These are phyloP conservation scores for Halichondria panicea DNA, from an alignment of 37 sponge, comb jelly and placozoan genomes.

Conservation along the genomic window DNA sequence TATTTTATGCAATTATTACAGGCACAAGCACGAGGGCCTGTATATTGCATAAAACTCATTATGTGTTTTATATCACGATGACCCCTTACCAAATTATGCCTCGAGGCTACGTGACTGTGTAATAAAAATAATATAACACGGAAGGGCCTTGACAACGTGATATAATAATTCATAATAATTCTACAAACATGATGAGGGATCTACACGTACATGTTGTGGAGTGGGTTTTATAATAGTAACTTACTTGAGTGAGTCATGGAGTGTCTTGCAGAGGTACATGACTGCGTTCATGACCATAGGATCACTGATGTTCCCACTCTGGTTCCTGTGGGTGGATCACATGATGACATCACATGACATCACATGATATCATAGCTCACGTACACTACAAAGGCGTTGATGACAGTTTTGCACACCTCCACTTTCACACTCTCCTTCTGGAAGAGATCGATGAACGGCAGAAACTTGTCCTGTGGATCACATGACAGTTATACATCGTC, in stretches of 20 bases:
- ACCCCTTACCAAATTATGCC: no score
- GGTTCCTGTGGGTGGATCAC: conserved; percentile 20
- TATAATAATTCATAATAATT: no score
- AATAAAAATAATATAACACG: no score
- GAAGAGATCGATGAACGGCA: conserved; percentile 93
- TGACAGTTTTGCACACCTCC: conserved; percentile 83
- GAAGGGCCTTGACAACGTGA: no score
- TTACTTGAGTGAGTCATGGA: conserved; percentile 95
- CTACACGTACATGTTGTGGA: no score
- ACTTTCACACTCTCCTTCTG: conserved; percentile 96
- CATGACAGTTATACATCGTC: not conserved
- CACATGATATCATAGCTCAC: not conserved
- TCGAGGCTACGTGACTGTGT: no score
- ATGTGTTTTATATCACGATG: no score
- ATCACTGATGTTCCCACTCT: conserved; percentile 70
- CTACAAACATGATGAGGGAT: no score
- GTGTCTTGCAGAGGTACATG: conserved; percentile 87
- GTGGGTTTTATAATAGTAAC: no score
- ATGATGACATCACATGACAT: conserved; percentile 1
- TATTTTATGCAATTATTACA: no score
- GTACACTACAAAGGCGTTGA: conserved; percentile 63
- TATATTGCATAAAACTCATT: no score
- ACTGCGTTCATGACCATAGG: conserved; percentile 90
- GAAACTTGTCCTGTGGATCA: conserved; percentile 81
- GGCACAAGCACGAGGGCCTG: no score